Percentiles rank a stretch among this genome's conserved stretches.
Conservation (phyloP, 2,797 vertebrate species). For the Acomys russatus region DNA sequence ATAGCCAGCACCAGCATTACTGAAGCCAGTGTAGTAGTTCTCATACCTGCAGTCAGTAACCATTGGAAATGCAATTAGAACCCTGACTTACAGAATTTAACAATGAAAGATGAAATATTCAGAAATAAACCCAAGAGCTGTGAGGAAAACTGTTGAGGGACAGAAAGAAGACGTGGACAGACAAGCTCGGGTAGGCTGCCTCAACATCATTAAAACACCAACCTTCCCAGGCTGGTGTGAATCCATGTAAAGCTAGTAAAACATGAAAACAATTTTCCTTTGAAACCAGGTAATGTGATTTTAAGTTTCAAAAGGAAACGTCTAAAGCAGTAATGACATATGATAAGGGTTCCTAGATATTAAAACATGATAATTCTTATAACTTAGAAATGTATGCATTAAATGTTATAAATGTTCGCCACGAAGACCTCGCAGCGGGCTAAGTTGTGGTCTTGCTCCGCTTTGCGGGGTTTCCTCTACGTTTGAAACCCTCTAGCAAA, state of each 20-base stretch:
- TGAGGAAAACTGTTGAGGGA: not conserved
- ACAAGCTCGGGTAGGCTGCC: not conserved
- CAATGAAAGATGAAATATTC: not conserved
- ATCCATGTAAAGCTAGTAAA: constrained; percentile 16
- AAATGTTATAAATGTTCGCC: not conserved
- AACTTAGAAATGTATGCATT: constrained; percentile 4
- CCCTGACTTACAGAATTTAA: not conserved
- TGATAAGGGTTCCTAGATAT: constrained; percentile 8
- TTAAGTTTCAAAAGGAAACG: constrained; percentile 21
- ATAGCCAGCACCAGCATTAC: not conserved
- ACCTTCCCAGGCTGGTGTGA: not conserved
- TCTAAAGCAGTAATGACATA: constrained; percentile 18
- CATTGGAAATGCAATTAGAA: not conserved
- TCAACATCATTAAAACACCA: not conserved
- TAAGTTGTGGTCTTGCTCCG: not conserved
- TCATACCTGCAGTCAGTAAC: not conserved
- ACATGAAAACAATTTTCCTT: constrained; percentile 6
- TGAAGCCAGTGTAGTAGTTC: not conserved
- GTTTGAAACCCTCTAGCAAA: not conserved
- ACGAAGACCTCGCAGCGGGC: not conserved
- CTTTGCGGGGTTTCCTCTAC: not conserved
- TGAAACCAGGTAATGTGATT: constrained; percentile 40
- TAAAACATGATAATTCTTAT: not conserved
- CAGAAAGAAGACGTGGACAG: not conserved
- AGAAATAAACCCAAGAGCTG: not conserved